phyloP scores from a whole-genome alignment of 2,797 vertebrate species.

The Lacerta agilis region DNA sequence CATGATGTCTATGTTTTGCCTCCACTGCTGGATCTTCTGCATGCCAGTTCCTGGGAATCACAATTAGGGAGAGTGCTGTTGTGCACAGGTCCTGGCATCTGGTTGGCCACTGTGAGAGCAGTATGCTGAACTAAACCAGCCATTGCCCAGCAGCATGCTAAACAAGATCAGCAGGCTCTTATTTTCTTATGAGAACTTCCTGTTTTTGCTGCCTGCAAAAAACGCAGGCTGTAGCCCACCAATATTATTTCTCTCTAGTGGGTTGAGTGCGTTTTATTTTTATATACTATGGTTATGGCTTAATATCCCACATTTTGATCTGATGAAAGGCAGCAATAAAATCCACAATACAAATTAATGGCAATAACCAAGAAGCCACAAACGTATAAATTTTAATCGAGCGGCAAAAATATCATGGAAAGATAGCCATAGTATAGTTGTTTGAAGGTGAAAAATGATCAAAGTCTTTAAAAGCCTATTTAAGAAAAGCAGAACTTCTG shows the following conservation, averaged over 20 bases:
- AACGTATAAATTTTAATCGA: neutral
- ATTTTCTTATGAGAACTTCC: no score
- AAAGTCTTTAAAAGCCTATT: neutral
- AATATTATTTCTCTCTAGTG: neutral
- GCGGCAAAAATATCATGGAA: neutral
- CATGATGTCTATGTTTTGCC: no score
- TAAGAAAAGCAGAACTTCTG: neutral
- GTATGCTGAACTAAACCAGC: no score
- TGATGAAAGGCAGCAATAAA: neutral
- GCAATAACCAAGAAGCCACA: neutral
- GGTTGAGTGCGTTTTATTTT: neutral
- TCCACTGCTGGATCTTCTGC: no score
- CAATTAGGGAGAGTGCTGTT: no score
- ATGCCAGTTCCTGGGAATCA: no score
- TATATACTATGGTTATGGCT: no score
- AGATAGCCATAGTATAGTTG: neutral
- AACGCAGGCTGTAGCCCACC: neutral
- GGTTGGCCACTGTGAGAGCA: no score
- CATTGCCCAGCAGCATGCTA: no score
- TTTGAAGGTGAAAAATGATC: neutral
- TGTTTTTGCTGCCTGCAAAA: neutral
- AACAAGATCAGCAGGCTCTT: no score
- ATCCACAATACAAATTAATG: neutral
- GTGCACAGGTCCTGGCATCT: no score
- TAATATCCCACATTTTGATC: neutral